A percentile compares a stretch with the other conserved stretches of the same genome.
Evolutionary conservation across 2,888 invertebrate species (phyloP).

Genomic region (Eristalinus aeneus): DNA sequence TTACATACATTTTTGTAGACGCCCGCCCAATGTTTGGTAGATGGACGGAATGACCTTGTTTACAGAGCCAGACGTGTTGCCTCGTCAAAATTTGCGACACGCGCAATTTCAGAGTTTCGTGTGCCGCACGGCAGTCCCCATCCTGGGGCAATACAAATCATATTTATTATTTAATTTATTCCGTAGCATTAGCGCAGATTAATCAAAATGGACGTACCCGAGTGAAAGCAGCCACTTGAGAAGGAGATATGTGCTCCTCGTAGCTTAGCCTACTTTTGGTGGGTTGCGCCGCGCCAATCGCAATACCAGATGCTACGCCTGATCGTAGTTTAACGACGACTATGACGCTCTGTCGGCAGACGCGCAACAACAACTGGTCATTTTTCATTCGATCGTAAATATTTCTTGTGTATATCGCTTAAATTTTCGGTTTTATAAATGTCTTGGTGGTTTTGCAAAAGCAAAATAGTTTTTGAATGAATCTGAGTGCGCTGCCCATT

Average conservation of each 20-base stretch:
- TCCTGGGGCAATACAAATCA: conserved; percentile 19
- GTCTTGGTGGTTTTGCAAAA: conserved; percentile 18
- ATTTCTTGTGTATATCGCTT: not conserved
- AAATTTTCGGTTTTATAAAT: conserved; percentile 18
- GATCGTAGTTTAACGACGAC: conserved; percentile 13
- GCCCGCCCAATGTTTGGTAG: not conserved
- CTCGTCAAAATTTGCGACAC: conserved; percentile 9
- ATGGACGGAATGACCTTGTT: conserved; percentile 35
- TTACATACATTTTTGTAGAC: not conserved
- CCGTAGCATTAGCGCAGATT: conserved; percentile 45
- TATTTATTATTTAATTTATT: conserved; percentile 61
- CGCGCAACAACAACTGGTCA: conserved; percentile 48
- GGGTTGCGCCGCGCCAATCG: not conserved
- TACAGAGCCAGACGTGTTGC: conserved; percentile 1
- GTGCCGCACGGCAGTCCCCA: not conserved
- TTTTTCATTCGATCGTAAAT: conserved; percentile 69
- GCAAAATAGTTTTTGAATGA: conserved; percentile 52
- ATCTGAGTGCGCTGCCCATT: conserved; percentile 43
- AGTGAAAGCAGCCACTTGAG: conserved; percentile 11
- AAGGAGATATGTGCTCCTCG: not conserved
- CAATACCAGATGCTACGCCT: not conserved
- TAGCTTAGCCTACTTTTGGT: not conserved
- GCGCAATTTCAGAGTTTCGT: conserved; percentile 7
- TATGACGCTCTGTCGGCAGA: conserved; percentile 11
- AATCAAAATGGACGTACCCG: conserved; percentile 53